Evolutionary conservation across 2,888 invertebrate genomes (phyloP).

Genomic region (Ochropleura leucogaster): DNA sequence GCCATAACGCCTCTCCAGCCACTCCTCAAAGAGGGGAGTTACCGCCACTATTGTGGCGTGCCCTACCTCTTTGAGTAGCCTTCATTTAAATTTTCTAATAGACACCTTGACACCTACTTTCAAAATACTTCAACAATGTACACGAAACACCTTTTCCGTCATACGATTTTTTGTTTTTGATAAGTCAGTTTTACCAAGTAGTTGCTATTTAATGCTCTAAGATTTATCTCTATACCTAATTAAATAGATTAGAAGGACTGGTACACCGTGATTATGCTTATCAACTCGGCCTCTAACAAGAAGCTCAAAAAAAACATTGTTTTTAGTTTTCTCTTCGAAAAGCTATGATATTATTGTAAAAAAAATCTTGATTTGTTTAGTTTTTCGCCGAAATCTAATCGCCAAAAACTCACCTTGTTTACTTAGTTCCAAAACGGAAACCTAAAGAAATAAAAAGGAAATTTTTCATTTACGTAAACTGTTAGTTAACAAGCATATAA

Average conservation of each 20-base stretch:
- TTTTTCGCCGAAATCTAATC: too few species aligned
- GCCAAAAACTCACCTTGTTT: not conserved
- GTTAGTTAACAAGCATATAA: conserved; percentile 41
- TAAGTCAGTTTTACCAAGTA: too few species aligned
- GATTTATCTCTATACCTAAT: not conserved
- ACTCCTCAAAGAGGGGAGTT: too few species aligned
- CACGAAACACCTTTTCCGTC: not conserved
- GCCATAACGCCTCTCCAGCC: too few species aligned
- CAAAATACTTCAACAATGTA: not conserved
- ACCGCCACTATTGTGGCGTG: too few species aligned
- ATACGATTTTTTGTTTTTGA: too few species aligned
- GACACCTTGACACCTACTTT: not conserved
- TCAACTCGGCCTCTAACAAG: too few species aligned
- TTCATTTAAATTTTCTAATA: conserved; percentile 23
- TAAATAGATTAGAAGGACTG: not conserved
- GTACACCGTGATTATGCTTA: not conserved
- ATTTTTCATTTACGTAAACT: conserved; percentile 10
- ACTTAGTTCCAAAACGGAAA: not conserved
- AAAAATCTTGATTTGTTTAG: not conserved
- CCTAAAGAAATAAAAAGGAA: not conserved
- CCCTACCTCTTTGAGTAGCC: conserved; percentile 12
- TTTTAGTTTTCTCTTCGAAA: not conserved
- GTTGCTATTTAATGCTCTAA: too few species aligned
- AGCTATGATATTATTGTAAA: too few species aligned
- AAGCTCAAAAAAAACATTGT: not conserved